phyloP scores from a whole-genome alignment of 2,888 invertebrate species.

The Polyommatus icarus region DNA sequence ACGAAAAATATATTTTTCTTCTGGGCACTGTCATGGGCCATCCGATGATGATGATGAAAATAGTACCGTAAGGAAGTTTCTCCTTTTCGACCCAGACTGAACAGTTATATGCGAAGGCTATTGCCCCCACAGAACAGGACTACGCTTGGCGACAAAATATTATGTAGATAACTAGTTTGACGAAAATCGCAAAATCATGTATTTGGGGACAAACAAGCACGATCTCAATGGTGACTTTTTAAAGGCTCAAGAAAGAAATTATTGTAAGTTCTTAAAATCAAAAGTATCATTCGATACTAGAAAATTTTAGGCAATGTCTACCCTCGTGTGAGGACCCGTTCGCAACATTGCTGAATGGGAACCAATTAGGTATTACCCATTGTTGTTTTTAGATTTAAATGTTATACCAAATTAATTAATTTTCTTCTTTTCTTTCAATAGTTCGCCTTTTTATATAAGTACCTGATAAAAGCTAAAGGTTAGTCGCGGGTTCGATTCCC shows the following conservation, averaged over 20 bases:
- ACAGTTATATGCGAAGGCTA: constrained; percentile 22
- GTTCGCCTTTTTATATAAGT: too few species aligned
- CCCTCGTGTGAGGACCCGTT: too few species aligned
- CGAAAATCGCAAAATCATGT: background rate
- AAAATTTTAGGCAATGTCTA: too few species aligned
- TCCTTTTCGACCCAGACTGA: background rate
- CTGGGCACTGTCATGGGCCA: background rate
- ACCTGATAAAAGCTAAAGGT: too few species aligned
- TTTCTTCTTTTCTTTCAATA: too few species aligned
- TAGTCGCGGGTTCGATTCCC: too few species aligned
- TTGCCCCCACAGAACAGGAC: constrained; percentile 27
- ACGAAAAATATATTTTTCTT: background rate
- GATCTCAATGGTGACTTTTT: background rate
- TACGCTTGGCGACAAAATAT: background rate
- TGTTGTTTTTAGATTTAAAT: too few species aligned
- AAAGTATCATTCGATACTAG: too few species aligned
- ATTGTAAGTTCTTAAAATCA: too few species aligned
- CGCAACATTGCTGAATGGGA: too few species aligned
- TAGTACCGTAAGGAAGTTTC: constrained; percentile 10
- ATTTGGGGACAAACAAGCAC: background rate
- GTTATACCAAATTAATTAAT: too few species aligned
- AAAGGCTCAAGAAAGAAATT: background rate
- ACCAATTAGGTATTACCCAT: too few species aligned
- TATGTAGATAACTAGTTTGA: background rate
- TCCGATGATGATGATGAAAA: constrained; percentile 13